Evolutionary conservation across 2,113 vertebrate species (phyloP).

Genomic region (Eonycteris spelaea): DNA sequence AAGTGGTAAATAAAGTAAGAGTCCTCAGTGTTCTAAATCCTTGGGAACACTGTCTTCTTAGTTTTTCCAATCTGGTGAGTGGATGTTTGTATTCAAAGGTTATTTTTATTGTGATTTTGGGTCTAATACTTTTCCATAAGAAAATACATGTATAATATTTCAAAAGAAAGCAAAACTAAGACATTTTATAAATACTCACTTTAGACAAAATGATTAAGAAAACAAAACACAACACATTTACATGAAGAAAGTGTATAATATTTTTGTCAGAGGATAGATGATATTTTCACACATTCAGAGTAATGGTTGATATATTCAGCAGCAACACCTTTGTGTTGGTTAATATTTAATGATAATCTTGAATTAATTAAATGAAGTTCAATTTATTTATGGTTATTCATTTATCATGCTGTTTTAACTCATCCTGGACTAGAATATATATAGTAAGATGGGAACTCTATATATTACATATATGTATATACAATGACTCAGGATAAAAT

Average conservation of each 20-base stretch:
- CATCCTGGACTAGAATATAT: constrained; percentile 9
- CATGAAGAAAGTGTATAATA: neutral
- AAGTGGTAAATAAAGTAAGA: neutral
- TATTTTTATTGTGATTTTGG: neutral
- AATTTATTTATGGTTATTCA: constrained; percentile 37
- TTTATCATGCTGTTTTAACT: constrained; percentile 33
- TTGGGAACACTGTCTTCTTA: neutral
- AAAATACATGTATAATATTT: neutral
- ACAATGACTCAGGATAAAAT: neutral
- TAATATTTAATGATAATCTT: constrained; percentile 66
- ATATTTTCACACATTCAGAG: constrained; percentile 2
- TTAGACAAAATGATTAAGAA: neutral
- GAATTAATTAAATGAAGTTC: constrained; percentile 58
- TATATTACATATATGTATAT: neutral
- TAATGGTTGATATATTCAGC: constrained; percentile 28
- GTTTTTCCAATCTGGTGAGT: constrained; percentile 2
- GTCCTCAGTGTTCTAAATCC: neutral
- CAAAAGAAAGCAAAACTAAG: neutral
- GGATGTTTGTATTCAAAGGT: neutral
- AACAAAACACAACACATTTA: neutral
- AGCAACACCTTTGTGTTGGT: constrained; percentile 17
- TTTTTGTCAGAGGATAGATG: neutral
- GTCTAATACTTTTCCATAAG: neutral
- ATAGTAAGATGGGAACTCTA: neutral
- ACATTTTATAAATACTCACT: neutral